Conservation (phyloP, 2,888 invertebrate genomes). For the Scaptomyza polygonia region DNA sequence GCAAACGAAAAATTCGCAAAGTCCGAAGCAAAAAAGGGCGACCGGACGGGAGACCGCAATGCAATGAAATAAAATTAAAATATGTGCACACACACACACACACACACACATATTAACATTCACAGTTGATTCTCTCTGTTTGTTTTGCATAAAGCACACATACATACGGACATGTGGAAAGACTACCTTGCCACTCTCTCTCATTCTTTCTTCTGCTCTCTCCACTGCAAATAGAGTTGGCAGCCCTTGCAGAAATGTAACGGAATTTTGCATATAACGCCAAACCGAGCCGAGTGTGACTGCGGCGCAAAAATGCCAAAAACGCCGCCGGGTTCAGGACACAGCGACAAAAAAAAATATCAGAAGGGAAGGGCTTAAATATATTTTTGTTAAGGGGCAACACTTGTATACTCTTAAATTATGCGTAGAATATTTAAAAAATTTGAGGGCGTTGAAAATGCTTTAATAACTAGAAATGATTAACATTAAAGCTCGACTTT, state of each 20-base stretch:
- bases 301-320: conserved; percentile 59
- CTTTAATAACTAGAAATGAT: too few relatives aligned
- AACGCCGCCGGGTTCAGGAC: conserved; percentile 42
- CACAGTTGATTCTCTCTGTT: conserved; percentile 3
- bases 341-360: conserved; percentile 23
- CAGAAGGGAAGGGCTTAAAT: conserved; percentile 3
- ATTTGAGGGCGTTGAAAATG: too few relatives aligned
- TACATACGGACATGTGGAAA: too few relatives aligned
- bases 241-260: conserved; percentile 47
- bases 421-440: too few relatives aligned
- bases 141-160: not conserved
- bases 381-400: not conserved
- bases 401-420: conserved; percentile 18
- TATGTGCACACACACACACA: too few relatives aligned
- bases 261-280: conserved; percentile 48
- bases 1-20: conserved; percentile 53
- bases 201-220: not conserved
- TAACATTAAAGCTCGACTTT: too few relatives aligned
- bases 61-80: conserved; percentile 67
- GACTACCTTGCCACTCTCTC: too few relatives aligned
- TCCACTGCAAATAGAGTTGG: conserved; percentile 18
- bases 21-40: conserved; percentile 43
- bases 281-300: conserved; percentile 5
- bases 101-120: too few relatives aligned
- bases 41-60: conserved; percentile 65